A percentile compares a stretch with the other conserved stretches of the same genome.
phyloP scores from a whole-genome alignment of 2,888 invertebrate species.

The Candidula unifasciata region DNA sequence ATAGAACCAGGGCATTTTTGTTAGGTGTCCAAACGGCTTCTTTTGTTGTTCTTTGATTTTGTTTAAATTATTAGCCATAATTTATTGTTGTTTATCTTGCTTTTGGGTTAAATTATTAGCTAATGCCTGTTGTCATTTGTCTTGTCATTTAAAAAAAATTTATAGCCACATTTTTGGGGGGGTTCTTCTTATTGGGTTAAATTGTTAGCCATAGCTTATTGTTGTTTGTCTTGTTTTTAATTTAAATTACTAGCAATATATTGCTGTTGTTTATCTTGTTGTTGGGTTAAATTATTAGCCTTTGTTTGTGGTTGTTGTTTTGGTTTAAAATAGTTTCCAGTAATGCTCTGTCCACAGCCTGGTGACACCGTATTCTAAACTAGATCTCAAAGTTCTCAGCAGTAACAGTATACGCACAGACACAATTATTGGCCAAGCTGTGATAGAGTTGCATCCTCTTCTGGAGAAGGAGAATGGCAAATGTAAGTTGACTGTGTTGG shows the following conservation, averaged over 20 bases:
- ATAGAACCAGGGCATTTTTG: no score
- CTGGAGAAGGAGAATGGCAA: constrained; percentile 87
- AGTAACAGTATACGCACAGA: constrained; percentile 95
- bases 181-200: no score
- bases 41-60: no score
- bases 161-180: no score
- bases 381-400: constrained; percentile 81
- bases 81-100: no score
- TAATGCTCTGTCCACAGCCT: constrained; percentile 72
- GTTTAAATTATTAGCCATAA: no score
- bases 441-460: constrained; percentile 87
- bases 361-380: constrained; percentile 78
- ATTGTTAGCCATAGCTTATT: no score
- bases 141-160: no score
- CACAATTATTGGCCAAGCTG: constrained; percentile 90
- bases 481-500: constrained; percentile 65
- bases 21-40: no score
- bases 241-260: neutral
- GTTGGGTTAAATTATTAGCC: neutral
- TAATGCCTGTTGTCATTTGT: no score
- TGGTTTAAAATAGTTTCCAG: neutral
- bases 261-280: neutral
- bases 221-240: no score
- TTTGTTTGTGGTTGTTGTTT: neutral
- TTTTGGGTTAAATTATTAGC: no score